These are phyloP conservation scores for Paradoxurus hermaphroditus DNA, from an alignment of 2,113 vertebrate species.

Conservation along the genomic window DNA sequence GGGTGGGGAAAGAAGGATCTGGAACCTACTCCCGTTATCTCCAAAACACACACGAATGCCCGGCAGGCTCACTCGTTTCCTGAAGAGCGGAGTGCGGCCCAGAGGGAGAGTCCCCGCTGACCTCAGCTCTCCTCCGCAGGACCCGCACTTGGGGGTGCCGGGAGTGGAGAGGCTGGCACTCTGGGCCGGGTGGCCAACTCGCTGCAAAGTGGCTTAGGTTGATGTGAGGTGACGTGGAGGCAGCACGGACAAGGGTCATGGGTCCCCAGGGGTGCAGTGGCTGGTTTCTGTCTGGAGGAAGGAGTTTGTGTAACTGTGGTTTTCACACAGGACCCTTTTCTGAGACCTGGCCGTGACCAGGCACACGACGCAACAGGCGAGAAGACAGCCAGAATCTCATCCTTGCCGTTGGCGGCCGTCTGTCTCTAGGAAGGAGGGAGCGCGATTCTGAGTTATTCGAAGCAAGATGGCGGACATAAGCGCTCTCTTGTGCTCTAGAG, in stretches of 20 bases:
- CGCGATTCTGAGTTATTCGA: background rate
- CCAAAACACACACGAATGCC: accelerated
- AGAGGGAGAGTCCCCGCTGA: accelerated
- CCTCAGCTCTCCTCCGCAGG: background rate
- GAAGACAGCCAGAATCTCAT: background rate
- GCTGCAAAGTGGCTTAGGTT: too few relatives aligned
- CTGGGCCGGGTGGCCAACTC: background rate
- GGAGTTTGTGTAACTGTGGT: accelerated
- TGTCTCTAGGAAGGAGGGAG: background rate
- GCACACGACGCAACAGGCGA: accelerated
- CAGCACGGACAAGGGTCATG: too few relatives aligned
- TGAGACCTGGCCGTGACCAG: background rate
- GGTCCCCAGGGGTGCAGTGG: accelerated
- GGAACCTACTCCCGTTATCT: background rate
- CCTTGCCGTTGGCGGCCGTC: accelerated
- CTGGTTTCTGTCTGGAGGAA: background rate
- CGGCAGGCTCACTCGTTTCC: accelerated
- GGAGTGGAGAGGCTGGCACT: background rate
- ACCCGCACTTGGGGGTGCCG: accelerated
- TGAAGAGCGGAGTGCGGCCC: accelerated
- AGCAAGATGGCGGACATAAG: accelerated
- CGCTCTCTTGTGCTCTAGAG: background rate
- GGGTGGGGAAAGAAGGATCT: background rate
- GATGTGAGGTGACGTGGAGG: background rate
- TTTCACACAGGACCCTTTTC: accelerated